These are phyloP conservation scores for Athrips mouffetella DNA, from an alignment of 2,888 invertebrate species.

Conservation along the genomic window DNA sequence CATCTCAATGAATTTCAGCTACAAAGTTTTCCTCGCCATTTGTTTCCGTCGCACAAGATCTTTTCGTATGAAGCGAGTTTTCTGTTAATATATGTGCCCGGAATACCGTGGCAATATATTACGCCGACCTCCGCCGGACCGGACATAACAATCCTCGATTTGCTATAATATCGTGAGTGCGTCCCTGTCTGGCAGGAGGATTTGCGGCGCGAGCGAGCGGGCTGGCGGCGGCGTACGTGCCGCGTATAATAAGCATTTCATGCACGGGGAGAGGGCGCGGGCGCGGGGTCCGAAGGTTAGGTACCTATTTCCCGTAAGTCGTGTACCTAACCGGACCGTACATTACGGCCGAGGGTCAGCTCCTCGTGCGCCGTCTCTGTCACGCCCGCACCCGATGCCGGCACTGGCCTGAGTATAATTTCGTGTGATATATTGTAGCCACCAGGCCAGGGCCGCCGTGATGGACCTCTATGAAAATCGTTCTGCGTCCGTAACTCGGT, in stretches of 20 bases:
- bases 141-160: conserved; percentile 80
- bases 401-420: conserved; percentile 63
- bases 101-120: conserved; percentile 79
- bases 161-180: conserved; percentile 76
- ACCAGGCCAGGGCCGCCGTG: conserved; percentile 57
- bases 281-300: conserved; percentile 64
- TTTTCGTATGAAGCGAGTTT: conserved; percentile 78
- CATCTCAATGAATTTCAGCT: conserved; percentile 68
- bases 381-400: conserved; percentile 63
- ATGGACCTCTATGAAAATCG: conserved; percentile 66
- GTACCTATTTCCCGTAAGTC: conserved; percentile 77
- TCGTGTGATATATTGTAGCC: conserved; percentile 72
- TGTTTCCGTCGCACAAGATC: conserved; percentile 77
- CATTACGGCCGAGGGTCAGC: conserved; percentile 79
- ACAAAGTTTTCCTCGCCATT: conserved; percentile 77
- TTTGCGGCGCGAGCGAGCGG: conserved; percentile 51
- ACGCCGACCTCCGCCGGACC: conserved; percentile 78
- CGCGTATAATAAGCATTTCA: conserved; percentile 81
- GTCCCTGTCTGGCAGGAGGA: conserved; percentile 59
- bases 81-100: conserved; percentile 78
- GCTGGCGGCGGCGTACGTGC: conserved; percentile 72
- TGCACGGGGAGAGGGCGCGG: conserved; percentile 73
- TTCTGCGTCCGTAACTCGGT: conserved; percentile 38
- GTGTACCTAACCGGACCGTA: conserved; percentile 79
- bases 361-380: conserved; percentile 66